Evolutionary conservation across 2,888 invertebrate species (phyloP).

Genomic region (Muscina levida): DNA sequence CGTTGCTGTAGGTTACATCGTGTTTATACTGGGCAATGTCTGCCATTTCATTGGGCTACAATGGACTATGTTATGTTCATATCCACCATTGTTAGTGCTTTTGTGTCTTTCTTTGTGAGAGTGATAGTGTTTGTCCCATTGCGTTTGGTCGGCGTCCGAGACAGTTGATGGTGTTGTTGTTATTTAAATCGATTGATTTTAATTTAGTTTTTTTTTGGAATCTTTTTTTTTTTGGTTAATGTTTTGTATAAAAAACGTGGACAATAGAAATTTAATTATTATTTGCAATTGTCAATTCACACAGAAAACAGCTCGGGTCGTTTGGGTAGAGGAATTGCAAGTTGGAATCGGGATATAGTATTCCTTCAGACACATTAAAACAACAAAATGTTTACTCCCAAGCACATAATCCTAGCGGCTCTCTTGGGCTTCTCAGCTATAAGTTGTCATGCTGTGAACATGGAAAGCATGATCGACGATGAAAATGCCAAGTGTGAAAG

Average conservation of each 20-base stretch:
- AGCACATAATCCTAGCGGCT: conserved; percentile 78
- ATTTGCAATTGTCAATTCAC: conserved; percentile 78
- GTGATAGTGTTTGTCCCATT: not conserved
- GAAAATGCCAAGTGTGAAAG: conserved; percentile 88
- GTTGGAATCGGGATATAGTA: conserved; percentile 23
- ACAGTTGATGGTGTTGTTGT: conserved; percentile 35
- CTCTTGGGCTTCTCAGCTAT: conserved; percentile 80
- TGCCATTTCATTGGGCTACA: conserved; percentile 68
- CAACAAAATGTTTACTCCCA: conserved; percentile 56
- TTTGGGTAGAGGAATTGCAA: conserved; percentile 46
- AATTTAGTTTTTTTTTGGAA: conserved; percentile 32
- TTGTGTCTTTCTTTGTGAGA: conserved; percentile 35
- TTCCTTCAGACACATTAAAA: conserved; percentile 5
- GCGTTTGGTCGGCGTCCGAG: too few species aligned
- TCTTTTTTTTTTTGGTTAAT: conserved; percentile 61
- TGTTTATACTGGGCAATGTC: conserved; percentile 67
- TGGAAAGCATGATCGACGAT: conserved; percentile 88
- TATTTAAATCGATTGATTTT: conserved; percentile 56
- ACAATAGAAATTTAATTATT: conserved; percentile 80
- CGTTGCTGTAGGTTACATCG: conserved; percentile 12
- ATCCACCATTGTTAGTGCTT: conserved; percentile 69
- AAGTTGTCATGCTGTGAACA: conserved; percentile 74
- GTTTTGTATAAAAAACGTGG: conserved; percentile 79
- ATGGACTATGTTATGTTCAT: conserved; percentile 72
- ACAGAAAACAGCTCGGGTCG: conserved; percentile 75